phyloP scores from a whole-genome alignment of 2,888 invertebrate species.

The Apodemia hepburni region DNA sequence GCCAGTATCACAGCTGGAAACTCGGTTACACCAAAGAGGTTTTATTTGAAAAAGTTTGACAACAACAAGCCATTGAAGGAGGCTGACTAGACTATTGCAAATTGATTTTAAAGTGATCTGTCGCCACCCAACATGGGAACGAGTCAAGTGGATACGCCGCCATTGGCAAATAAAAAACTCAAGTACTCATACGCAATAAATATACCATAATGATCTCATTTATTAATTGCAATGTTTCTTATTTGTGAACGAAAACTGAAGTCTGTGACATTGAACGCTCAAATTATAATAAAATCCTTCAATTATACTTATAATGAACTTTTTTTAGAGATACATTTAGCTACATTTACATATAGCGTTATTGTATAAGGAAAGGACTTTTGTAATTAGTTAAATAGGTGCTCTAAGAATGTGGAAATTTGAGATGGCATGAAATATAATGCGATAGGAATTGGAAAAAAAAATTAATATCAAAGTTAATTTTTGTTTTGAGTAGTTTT shows the following conservation, averaged over 20 bases:
- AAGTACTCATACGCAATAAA: constrained; percentile 58
- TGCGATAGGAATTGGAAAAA: too few species aligned
- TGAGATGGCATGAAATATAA: too few species aligned
- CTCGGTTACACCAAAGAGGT: constrained; percentile 37
- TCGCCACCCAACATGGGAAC: constrained; percentile 77
- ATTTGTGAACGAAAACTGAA: not conserved
- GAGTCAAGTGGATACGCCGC: constrained; percentile 59
- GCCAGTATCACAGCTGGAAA: constrained; percentile 57
- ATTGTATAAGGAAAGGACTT: not conserved
- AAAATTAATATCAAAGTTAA: too few species aligned
- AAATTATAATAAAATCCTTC: not conserved
- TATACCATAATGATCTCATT: constrained; percentile 41
- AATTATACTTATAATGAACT: too few species aligned
- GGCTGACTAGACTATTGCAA: constrained; percentile 71
- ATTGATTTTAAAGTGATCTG: constrained; percentile 70
- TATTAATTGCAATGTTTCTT: constrained; percentile 23
- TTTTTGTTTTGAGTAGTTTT: too few species aligned
- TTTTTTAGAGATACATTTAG: too few species aligned
- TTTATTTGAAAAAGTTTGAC: constrained; percentile 41
- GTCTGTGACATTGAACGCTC: not conserved
- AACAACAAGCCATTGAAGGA: constrained; percentile 49
- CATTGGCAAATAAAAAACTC: constrained; percentile 44
- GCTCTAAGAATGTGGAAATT: too few species aligned
- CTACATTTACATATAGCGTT: too few species aligned
- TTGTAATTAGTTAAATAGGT: too few species aligned